These are phyloP conservation scores for Eubucco bourcierii DNA, from an alignment of 2,113 vertebrate species.

Conservation along the genomic window DNA sequence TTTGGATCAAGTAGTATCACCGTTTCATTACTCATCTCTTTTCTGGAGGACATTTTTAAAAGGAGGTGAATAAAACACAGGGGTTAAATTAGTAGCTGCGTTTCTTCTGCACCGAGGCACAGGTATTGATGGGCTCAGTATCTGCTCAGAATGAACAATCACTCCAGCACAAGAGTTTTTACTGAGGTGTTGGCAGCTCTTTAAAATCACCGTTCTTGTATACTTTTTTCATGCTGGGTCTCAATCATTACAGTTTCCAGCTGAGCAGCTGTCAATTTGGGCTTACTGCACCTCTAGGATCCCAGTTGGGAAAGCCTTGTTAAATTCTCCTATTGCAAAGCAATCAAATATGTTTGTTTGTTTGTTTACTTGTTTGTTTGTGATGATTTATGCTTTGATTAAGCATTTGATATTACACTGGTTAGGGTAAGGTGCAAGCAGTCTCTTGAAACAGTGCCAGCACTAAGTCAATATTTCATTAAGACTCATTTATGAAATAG, in stretches of 20 bases:
- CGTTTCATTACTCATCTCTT: neutral
- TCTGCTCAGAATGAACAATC: slow-evolving; percentile 24
- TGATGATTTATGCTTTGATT: slow-evolving; percentile 50
- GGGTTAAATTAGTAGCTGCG: neutral
- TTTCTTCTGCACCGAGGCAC: neutral
- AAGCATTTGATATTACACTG: slow-evolving; percentile 36
- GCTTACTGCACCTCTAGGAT: neutral
- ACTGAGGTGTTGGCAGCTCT: neutral
- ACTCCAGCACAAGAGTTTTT: neutral
- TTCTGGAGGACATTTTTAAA: neutral
- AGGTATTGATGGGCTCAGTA: neutral
- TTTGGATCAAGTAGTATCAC: neutral
- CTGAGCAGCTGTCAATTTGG: slow-evolving; percentile 2
- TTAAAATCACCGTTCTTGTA: neutral
- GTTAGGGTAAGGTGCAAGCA: slow-evolving; percentile 43
- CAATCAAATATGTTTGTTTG: slow-evolving; percentile 32
- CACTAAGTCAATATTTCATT: slow-evolving; percentile 60
- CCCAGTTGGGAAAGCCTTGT: slow-evolving; percentile 37
- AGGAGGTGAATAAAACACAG: neutral
- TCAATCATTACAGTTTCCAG: neutral
- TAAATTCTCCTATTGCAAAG: neutral
- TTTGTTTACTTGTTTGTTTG: slow-evolving; percentile 36
- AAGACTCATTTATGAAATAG: slow-evolving; percentile 41
- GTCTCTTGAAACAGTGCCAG: slow-evolving; percentile 52
- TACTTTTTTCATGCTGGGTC: neutral